Conservation (phyloP, 2,888 invertebrate genomes). For the Halictus ligatus region DNA sequence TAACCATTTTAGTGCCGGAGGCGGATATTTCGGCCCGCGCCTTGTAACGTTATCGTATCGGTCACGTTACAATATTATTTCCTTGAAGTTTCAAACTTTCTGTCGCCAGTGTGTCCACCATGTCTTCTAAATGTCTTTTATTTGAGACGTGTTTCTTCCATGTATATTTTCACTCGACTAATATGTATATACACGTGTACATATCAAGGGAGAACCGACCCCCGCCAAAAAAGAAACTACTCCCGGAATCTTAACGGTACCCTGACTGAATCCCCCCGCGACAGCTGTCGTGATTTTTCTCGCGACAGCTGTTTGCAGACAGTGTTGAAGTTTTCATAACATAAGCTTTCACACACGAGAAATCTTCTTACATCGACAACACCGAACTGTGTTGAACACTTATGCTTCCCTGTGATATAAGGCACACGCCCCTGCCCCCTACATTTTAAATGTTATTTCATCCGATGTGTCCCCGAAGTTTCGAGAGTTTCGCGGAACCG, state of each 20-base stretch:
- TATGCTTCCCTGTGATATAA: slow-evolving; percentile 25
- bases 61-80: neutral
- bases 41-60: no score
- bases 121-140: slow-evolving; percentile 52
- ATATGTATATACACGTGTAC: slow-evolving; percentile 52
- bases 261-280: no score
- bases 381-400: slow-evolving; percentile 36
- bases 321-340: slow-evolving; percentile 37
- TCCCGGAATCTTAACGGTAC: neutral
- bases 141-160: slow-evolving; percentile 35
- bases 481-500: slow-evolving; percentile 32
- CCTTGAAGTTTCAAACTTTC: neutral
- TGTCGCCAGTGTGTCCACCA: slow-evolving; percentile 45
- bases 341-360: slow-evolving; percentile 35
- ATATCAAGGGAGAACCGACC: slow-evolving; percentile 22
- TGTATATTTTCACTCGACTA: slow-evolving; percentile 58
- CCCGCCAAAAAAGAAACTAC: slow-evolving; percentile 47
- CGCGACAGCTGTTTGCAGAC: slow-evolving; percentile 40
- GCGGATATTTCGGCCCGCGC: no score
- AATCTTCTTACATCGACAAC: slow-evolving; percentile 30
- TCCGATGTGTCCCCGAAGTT: slow-evolving; percentile 10
- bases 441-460: slow-evolving; percentile 43
- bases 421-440: neutral
- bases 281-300: no score
- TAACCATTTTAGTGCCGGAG: no score